These are phyloP conservation scores for Boloria euphrosyne DNA, from an alignment of 2,888 invertebrate species.

Conservation along the genomic window DNA sequence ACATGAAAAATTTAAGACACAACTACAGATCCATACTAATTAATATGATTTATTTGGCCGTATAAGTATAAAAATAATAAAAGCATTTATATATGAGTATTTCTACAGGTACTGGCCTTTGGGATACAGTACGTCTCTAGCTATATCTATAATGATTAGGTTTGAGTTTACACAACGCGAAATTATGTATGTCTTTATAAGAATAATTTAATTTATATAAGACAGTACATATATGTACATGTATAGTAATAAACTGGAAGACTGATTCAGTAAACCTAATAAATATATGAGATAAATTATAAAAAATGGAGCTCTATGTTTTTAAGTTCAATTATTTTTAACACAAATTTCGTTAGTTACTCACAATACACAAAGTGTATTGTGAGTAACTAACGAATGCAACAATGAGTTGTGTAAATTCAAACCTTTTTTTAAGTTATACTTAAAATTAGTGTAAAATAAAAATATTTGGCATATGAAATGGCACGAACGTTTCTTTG, in stretches of 20 bases:
- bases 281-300: not conserved
- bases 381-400: too few relatives aligned
- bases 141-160: not conserved
- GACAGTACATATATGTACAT: too few relatives aligned
- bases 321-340: not conserved
- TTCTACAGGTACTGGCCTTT: constrained; percentile 77
- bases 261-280: constrained; percentile 1
- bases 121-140: constrained; percentile 50
- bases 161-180: constrained; percentile 33
- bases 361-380: too few relatives aligned
- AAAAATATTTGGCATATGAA: constrained; percentile 53
- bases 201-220: too few relatives aligned
- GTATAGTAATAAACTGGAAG: constrained; percentile 1
- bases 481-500: constrained; percentile 51
- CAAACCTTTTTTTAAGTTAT: constrained; percentile 28
- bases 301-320: not conserved
- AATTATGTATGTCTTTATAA: too few relatives aligned
- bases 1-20: constrained; percentile 1
- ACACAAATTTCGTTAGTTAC: too few relatives aligned
- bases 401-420: constrained; percentile 4
- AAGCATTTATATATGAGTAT: constrained; percentile 65
- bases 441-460: constrained; percentile 37
- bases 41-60: constrained; percentile 17
- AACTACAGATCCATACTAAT: constrained; percentile 10
- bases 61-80: constrained; percentile 50